Conservation (phyloP, 2,113 vertebrate genomes). For the Willisornis vidua region DNA sequence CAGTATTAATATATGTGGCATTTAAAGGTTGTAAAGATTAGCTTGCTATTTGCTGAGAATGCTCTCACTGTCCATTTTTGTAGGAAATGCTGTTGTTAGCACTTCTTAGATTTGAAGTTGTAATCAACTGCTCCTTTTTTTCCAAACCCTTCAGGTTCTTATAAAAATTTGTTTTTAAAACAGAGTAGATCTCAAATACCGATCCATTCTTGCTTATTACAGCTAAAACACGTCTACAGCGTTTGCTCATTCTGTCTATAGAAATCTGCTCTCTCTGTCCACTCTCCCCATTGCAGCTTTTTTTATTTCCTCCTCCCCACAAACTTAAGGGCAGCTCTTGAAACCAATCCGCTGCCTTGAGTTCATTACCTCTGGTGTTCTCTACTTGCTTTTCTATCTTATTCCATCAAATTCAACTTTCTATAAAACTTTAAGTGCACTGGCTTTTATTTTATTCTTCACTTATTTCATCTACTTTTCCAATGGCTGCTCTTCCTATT, state of each 20-base stretch:
- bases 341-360: neutral
- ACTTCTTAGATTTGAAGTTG: neutral
- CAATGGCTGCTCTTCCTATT: neutral
- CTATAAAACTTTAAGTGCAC: neutral
- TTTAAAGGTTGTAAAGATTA: neutral
- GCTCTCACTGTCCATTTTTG: neutral
- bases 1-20: neutral
- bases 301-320: neutral
- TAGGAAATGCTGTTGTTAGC: neutral
- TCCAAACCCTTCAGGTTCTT: neutral
- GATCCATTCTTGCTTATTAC: neutral
- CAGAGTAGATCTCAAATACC: neutral
- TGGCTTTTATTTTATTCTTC: neutral
- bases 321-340: neutral
- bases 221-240: neutral
- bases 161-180: neutral
- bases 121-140: neutral
- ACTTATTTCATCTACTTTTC: neutral
- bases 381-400: neutral
- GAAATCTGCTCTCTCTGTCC: neutral
- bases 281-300: neutral
- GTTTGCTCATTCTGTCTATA: neutral
- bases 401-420: neutral
- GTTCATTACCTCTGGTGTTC: neutral
- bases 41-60: neutral